phyloP scores from a whole-genome alignment of 2,888 invertebrate species.

The Apocheima hispidaria region DNA sequence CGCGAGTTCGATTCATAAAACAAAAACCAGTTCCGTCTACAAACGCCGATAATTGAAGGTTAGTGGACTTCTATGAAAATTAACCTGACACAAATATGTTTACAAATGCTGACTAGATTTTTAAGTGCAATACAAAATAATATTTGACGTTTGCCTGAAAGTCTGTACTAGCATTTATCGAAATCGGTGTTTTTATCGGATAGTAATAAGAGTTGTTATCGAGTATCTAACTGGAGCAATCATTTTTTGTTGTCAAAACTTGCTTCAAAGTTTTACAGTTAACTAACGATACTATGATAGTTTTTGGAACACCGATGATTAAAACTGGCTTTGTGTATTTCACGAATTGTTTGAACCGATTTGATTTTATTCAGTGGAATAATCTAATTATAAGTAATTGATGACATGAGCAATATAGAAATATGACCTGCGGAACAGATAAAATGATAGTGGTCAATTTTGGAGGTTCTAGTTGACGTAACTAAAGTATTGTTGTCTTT shows the following conservation, averaged over 20 bases:
- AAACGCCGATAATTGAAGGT: slow-evolving; percentile 33
- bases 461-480: too few relatives aligned
- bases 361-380: background rate
- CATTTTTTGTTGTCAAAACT: slow-evolving; percentile 7
- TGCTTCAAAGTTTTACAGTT: slow-evolving; percentile 15
- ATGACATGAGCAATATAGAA: too few relatives aligned
- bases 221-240: slow-evolving; percentile 6
- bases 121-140: background rate
- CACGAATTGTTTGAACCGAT: background rate
- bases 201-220: slow-evolving; percentile 3
- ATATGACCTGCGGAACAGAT: too few relatives aligned
- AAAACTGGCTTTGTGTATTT: slow-evolving; percentile 10
- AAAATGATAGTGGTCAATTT: too few relatives aligned
- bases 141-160: slow-evolving; percentile 10
- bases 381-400: too few relatives aligned
- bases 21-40: slow-evolving; percentile 24
- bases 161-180: background rate
- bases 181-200: background rate
- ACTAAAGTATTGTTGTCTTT: too few relatives aligned
- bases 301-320: background rate
- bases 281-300: slow-evolving; percentile 3
- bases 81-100: background rate
- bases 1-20: slow-evolving; percentile 36
- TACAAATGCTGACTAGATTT: slow-evolving; percentile 8
- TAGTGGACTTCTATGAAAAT: slow-evolving; percentile 34